These are phyloP conservation scores for Gastrophryne carolinensis DNA, from an alignment of 2,797 vertebrate genomes.

Conservation along the genomic window DNA sequence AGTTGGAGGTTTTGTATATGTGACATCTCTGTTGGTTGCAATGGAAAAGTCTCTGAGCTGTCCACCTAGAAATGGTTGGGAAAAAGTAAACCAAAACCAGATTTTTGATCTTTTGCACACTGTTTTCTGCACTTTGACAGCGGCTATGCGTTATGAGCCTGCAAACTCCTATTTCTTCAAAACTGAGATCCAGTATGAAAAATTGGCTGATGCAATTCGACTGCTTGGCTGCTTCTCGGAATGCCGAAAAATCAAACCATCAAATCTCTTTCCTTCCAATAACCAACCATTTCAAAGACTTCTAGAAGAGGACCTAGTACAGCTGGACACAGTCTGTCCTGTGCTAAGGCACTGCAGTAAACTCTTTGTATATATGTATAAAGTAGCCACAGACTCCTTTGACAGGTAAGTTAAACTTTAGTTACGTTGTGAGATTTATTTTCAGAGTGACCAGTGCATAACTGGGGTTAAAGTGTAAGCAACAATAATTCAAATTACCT, in stretches of 20 bases:
- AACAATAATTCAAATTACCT: too few relatives aligned
- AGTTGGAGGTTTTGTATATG: constrained; percentile 95
- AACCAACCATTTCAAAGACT: constrained; percentile 92
- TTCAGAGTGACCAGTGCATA: too few relatives aligned
- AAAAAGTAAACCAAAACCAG: constrained; percentile 91
- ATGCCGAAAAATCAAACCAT: constrained; percentile 83
- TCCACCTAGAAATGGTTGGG: constrained; percentile 83
- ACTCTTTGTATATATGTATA: constrained; percentile 97
- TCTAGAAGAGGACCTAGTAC: constrained; percentile 84
- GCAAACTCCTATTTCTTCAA: constrained; percentile 97
- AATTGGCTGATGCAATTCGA: constrained; percentile 92
- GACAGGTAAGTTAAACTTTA: constrained; percentile 82
- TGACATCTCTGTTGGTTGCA: constrained; percentile 92
- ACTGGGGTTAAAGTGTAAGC: too few relatives aligned
- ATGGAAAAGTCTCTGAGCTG: constrained; percentile 92
- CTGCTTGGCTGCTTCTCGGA: constrained; percentile 96
- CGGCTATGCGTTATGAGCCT: constrained; percentile 97
- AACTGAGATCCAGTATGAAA: constrained; percentile 98
- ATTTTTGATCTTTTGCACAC: constrained; percentile 93
- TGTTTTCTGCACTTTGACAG: constrained; percentile 91
- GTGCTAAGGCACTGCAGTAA: constrained; percentile 92
- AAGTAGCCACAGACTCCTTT: constrained; percentile 96
- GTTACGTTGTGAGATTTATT: too few relatives aligned
- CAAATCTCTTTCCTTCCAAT: constrained; percentile 85
- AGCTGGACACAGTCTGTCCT: constrained; percentile 82